Evolutionary conservation across 2,113 vertebrate species (phyloP), one percentile per base, ranked within the genome.

Genomic region (Mastomys coucha): DNA sequence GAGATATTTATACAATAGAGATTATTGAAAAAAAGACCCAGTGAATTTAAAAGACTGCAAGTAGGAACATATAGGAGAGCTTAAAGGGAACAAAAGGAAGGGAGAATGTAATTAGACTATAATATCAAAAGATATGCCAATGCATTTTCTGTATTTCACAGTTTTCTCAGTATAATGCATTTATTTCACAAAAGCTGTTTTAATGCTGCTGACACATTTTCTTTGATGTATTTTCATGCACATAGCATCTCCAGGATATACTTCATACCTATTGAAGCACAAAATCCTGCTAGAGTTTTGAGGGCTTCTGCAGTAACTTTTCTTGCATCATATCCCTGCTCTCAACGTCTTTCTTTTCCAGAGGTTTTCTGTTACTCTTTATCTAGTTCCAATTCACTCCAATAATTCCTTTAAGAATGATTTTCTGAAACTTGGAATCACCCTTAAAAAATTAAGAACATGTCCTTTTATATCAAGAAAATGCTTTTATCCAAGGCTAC

Each of bases 371-470:
- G 7, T 91, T 78, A 69, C 0, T 5, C 4, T 49, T 7, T 20
- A 58, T n/a, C 33, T 1, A 53, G 11, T 1, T 12, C 26, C 24
- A 72, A 26, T 4, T 4, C 42, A 72, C 31, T 80, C 31, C 24
- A 45, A 9, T 93, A 13, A 89, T 69, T 75, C n/a, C n/a, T 31
- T 20, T 12, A 53, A 56, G 0, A 1, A 5, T 10, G 51, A 69
- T 63, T 84, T 94, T 91, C 31, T 75, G 28, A 94, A 94, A 82
- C 81, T n/a, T 90, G 88, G 73, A 85, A 93, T 45, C 53, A 20
- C 53, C 28, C n/a, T n/a, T 51, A 60, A 80, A n/a, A 76, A 65
- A 28, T 65, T 72, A n/a, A 78, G 93, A 53, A 13, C 77, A 70
- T 5, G 89, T 20, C 6, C 60, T 91, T 81, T 3, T 12, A 28